Percentiles rank a stretch among this genome's conserved stretches.
Evolutionary conservation across 2,113 vertebrate genomes (phyloP).

Genomic region (Mobula birostris): DNA sequence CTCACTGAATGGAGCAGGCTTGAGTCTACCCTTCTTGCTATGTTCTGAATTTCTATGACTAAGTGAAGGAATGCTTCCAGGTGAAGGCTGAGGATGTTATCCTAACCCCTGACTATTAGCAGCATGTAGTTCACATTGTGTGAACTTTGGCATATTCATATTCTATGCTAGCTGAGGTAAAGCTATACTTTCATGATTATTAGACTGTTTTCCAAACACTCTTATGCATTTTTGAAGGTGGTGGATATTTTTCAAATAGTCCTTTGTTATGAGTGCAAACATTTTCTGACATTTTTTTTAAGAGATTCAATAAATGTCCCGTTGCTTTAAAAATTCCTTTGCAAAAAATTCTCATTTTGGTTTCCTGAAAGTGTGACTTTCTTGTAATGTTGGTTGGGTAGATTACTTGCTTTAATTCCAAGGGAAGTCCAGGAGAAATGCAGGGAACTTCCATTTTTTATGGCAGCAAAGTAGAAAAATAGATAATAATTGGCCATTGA

Average conservation of each 20-base stretch:
- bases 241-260: neutral
- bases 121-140: neutral
- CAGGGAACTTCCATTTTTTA: neutral
- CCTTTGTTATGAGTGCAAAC: neutral
- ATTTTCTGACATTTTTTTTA: neutral
- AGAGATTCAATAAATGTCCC: neutral
- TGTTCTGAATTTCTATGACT: no score
- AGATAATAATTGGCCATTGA: neutral
- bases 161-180: neutral
- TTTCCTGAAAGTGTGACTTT: neutral
- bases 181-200: neutral
- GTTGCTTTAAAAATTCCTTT: conserved; percentile 5
- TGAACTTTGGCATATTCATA: neutral
- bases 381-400: neutral
- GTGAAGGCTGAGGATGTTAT: neutral
- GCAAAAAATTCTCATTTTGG: neutral
- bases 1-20: no score
- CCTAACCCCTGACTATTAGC: neutral
- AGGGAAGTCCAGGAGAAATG: neutral
- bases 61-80: no score
- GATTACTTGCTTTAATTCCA: neutral
- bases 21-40: no score
- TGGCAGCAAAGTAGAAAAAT: neutral
- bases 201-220: neutral
- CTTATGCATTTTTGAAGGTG: neutral